Base-by-base conservation (phyloP, 1,140 invertebrate species). In the Orussus abietinus region DNA sequence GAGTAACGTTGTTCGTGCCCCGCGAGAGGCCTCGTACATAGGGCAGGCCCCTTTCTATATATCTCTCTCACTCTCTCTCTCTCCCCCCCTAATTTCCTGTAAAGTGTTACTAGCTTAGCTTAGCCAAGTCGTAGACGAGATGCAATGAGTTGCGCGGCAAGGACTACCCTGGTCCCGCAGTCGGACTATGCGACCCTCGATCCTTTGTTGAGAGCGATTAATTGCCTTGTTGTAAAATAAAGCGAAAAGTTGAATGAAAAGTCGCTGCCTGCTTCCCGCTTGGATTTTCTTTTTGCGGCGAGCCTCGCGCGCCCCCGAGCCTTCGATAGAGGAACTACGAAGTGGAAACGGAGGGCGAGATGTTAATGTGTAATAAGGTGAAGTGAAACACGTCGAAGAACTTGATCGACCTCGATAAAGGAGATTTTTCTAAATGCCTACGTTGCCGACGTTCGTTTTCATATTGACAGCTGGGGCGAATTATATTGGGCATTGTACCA, bases 161-260 rank as follows among this genome's bases (percentile, higher is more conserved):
- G n/a, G 57, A 58, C 55, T 48, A 58, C 59, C n/a, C n/a, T n/a
- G 57, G 53, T 51, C 59, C 54, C 50, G 48, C 51, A 53, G 54
- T 59, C 54, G 62, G 45, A 62, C 60, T 53, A 66, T 64, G 57
- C 59, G 56, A 64, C 55, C 55, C 55, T 64, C 60, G 64, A 63
- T 69, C 59, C 53, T 66, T 57, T 71, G 66, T 71, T 68, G 46
- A 61, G 63, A 57, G 67, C 53, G 49, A 57, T 63, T 51, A 66
- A 68, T 64, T 66, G 63, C 59, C 63, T 69, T 66, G 58, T 69
- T 68, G 53, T 66, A 65, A 57, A 69, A 68, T 68, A 67, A 71
- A 69, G 54, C 52, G 49, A 59, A 66, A 64, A 49, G 54, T 59
- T 69, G 52, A 66, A 64, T 57, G 49, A 65, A 65, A 61, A 50